Percentiles rank a stretch among this genome's conserved stretches.
These are phyloP conservation scores for Heliconius sara DNA, from an alignment of 2,888 invertebrate species.

Conservation along the genomic window DNA sequence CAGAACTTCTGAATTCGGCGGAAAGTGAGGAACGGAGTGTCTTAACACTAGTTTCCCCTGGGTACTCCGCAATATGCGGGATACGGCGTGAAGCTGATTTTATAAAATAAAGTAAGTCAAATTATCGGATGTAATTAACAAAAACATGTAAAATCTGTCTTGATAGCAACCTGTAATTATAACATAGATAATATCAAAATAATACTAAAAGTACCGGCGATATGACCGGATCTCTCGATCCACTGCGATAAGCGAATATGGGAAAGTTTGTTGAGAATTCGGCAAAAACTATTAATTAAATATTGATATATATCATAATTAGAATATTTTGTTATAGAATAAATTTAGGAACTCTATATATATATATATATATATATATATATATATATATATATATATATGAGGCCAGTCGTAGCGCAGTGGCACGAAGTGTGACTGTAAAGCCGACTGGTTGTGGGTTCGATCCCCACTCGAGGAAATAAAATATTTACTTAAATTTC, in stretches of 20 bases:
- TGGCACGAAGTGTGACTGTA: too few relatives aligned
- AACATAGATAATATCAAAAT: conserved; percentile 34
- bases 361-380: too few relatives aligned
- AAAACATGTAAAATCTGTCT: conserved; percentile 40
- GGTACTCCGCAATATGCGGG: too few relatives aligned
- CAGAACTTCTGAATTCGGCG: too few relatives aligned
- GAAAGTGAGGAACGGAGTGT: too few relatives aligned
- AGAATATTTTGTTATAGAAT: not conserved
- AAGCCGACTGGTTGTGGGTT: too few relatives aligned
- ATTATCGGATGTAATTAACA: conserved; percentile 37
- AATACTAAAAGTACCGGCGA: conserved; percentile 35
- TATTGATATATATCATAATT: conserved; percentile 14
- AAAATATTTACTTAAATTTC: too few relatives aligned
- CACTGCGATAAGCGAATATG: conserved; percentile 14
- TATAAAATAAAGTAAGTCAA: conserved; percentile 4
- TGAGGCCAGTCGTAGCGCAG: too few relatives aligned
- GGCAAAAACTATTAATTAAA: conserved; percentile 17
- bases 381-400: not conserved
- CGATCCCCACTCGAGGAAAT: too few relatives aligned
- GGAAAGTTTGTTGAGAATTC: conserved; percentile 24
- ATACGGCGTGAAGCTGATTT: too few relatives aligned
- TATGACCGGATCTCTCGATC: conserved; percentile 20
- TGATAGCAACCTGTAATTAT: conserved; percentile 33
- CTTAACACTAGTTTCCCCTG: too few relatives aligned
- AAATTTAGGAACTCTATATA: not conserved